Conservation (phyloP, 1,140 invertebrate genomes). For the Papilio polyxenes region DNA sequence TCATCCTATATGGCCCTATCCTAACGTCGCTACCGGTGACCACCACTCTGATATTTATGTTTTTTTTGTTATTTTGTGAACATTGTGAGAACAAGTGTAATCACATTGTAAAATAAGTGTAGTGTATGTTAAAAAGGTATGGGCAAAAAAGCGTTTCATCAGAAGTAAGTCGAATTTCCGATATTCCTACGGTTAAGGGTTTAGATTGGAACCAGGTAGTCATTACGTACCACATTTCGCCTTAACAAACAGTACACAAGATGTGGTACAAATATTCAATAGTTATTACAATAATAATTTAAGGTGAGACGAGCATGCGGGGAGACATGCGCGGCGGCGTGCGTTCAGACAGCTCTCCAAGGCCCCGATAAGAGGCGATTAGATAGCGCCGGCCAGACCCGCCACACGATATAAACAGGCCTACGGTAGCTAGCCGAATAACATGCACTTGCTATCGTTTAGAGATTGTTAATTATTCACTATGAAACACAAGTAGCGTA, state of each 20-base stretch:
- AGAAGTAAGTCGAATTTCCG: no score
- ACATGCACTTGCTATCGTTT: neutral
- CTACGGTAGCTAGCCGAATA: conserved; percentile 18
- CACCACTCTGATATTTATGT: no score
- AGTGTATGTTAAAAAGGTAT: no score
- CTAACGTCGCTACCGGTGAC: no score
- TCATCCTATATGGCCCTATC: no score
- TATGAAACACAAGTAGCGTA: neutral
- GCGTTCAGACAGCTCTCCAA: conserved; percentile 1
- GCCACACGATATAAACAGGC: neutral
- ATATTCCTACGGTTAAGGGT: no score
- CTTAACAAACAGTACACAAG: neutral
- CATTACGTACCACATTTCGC: no score
- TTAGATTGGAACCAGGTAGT: no score
- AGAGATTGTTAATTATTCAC: neutral
- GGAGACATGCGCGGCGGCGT: neutral
- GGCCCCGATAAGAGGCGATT: conserved; percentile 8
- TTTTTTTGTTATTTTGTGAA: no score
- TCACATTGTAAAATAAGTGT: no score
- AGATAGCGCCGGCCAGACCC: conserved; percentile 6
- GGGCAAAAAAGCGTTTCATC: no score
- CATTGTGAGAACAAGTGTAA: no score
- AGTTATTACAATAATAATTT: neutral
- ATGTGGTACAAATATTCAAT: neutral
- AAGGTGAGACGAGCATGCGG: neutral